Evolutionary conservation across 2,797 vertebrate genomes (phyloP).

Genomic region (Esox lucius): DNA sequence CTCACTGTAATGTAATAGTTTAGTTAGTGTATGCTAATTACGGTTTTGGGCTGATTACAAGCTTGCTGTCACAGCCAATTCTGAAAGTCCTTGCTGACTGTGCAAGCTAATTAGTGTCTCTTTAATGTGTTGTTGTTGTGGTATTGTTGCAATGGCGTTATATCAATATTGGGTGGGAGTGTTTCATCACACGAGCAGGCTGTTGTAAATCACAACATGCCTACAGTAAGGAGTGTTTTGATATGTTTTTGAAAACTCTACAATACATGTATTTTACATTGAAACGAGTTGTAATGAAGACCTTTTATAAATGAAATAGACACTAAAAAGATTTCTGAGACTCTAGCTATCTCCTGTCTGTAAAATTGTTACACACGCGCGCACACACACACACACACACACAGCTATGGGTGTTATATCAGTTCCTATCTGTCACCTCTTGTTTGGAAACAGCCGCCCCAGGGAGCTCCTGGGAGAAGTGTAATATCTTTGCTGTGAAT

Average conservation of each 20-base stretch:
- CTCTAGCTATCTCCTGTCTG: background rate
- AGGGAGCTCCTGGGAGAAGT: background rate
- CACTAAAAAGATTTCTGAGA: too few species aligned
- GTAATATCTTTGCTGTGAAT: background rate
- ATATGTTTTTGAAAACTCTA: background rate
- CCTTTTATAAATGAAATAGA: background rate
- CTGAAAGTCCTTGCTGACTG: background rate
- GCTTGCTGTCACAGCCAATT: background rate
- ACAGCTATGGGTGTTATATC: background rate
- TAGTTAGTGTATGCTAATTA: constrained; percentile 3
- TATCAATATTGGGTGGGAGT: background rate
- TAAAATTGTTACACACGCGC: background rate
- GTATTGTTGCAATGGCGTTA: background rate
- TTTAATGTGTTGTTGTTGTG: background rate
- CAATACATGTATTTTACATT: background rate
- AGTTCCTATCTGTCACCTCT: constrained; percentile 7
- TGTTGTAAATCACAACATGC: background rate
- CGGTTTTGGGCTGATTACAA: background rate
- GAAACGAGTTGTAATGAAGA: background rate
- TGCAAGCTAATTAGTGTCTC: constrained; percentile 1
- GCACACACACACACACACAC: background rate
- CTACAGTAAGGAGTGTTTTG: background rate
- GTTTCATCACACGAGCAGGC: background rate
- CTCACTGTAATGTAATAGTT: background rate
- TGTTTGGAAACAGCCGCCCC: background rate